These are phyloP conservation scores for Drosophila paulistorum DNA, from an alignment of 1,140 invertebrate genomes.

Conservation along the genomic window DNA sequence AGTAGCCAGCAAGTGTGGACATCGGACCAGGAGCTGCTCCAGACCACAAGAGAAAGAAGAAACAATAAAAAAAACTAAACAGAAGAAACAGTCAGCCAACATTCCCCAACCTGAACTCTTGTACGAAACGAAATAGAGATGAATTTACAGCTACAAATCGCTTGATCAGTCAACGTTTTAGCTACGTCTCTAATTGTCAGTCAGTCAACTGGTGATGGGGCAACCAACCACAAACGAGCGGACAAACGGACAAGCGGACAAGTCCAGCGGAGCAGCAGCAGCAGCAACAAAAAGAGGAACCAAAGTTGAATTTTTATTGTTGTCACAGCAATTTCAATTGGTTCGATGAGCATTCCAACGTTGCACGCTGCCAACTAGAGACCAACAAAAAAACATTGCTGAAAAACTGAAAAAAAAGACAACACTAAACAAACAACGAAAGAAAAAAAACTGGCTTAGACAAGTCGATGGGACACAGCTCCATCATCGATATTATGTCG, in stretches of 20 bases:
- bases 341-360: conserved; percentile 82
- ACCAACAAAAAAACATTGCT: conserved; percentile 24
- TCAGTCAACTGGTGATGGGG: conserved; percentile 56
- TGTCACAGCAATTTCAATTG: conserved; percentile 83
- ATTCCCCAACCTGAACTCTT: conserved; percentile 64
- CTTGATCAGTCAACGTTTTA: conserved; percentile 82
- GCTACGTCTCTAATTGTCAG: conserved; percentile 81
- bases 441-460: conserved; percentile 68
- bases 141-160: conserved; percentile 83
- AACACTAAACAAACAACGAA: conserved; percentile 22
- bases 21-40: conserved; percentile 37
- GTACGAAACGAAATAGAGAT: conserved; percentile 75
- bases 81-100: conserved; percentile 23
- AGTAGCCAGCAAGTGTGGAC: conserved; percentile 52
- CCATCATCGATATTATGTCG: conserved; percentile 83
- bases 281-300: conserved; percentile 64
- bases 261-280: too few species aligned
- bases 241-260: background rate
- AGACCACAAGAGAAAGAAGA: conserved; percentile 46
- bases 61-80: background rate
- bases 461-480: conserved; percentile 60
- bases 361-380: conserved; percentile 74
- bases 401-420: conserved; percentile 23
- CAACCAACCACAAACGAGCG: conserved; percentile 16
- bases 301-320: conserved; percentile 83